Percentiles rank a stretch among this genome's conserved stretches.
Evolutionary conservation across 2,113 vertebrate genomes (phyloP).

Genomic region (Cheirogaleus medius): DNA sequence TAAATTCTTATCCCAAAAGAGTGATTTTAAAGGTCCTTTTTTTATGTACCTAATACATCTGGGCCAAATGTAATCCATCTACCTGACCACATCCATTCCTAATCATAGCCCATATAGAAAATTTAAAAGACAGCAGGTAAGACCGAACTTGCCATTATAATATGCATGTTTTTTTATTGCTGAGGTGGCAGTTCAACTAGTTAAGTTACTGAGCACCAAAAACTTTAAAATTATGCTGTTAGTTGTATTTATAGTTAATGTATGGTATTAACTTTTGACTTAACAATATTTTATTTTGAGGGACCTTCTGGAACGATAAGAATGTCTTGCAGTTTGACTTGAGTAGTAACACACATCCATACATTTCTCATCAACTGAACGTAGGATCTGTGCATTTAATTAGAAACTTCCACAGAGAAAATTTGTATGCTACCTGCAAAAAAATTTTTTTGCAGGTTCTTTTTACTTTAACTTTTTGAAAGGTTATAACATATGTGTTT

Average conservation of each 20-base stretch:
- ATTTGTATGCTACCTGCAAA: neutral
- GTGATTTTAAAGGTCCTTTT: neutral
- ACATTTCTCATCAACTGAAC: neutral
- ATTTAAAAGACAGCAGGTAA: neutral
- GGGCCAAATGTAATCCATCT: neutral
- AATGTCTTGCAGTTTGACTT: neutral
- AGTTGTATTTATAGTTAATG: neutral
- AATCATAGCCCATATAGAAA: constrained; percentile 40
- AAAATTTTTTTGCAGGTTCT: neutral
- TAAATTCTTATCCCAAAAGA: neutral
- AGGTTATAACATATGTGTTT: neutral
- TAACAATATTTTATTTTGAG: neutral
- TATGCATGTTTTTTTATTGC: neutral
- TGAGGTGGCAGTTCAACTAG: neutral
- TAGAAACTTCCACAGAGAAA: neutral
- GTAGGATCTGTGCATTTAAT: neutral
- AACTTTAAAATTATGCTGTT: constrained; percentile 26
- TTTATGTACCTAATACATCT: neutral
- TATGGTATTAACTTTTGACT: constrained; percentile 25
- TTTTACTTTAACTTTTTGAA: neutral
- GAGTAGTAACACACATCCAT: neutral
- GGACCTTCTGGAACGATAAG: constrained; percentile 29
- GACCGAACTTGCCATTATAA: neutral
- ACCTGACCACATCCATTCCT: neutral
- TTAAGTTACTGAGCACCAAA: neutral